Evolutionary conservation across 2,888 invertebrate genomes (phyloP).

Genomic region (Agrenia bidenticulata): DNA sequence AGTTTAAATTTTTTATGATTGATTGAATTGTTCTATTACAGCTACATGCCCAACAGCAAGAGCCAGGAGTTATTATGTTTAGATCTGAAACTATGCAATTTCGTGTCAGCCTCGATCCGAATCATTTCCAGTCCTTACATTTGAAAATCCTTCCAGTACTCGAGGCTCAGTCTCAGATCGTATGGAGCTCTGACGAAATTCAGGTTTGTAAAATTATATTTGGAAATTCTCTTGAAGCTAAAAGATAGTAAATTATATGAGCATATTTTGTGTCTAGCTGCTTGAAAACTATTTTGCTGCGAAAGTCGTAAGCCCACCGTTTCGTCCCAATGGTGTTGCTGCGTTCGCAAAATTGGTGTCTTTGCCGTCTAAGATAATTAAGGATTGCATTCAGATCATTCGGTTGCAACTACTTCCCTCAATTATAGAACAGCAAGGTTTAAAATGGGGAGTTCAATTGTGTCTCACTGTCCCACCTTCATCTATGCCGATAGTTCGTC

Average conservation of each 20-base stretch:
- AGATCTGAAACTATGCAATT: slow-evolving; percentile 85
- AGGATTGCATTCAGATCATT: slow-evolving; percentile 89
- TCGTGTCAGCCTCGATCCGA: slow-evolving; percentile 80
- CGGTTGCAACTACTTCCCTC: slow-evolving; percentile 62
- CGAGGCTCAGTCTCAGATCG: slow-evolving; percentile 80
- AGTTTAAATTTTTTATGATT: slow-evolving; percentile 16
- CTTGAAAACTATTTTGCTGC: slow-evolving; percentile 91
- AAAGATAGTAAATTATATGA: background rate
- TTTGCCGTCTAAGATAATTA: slow-evolving; percentile 80
- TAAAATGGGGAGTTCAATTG: slow-evolving; percentile 89
- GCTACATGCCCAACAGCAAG: slow-evolving; percentile 65
- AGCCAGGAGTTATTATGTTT: slow-evolving; percentile 86
- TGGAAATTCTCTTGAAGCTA: background rate
- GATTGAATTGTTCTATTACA: slow-evolving; percentile 21
- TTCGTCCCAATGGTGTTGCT: slow-evolving; percentile 82
- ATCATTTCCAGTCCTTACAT: slow-evolving; percentile 86
- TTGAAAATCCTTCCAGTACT: slow-evolving; percentile 76
- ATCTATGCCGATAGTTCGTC: slow-evolving; percentile 81
- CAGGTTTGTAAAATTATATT: slow-evolving; percentile 60
- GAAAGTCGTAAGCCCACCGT: slow-evolving; percentile 84
- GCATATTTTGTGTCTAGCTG: slow-evolving; percentile 60
- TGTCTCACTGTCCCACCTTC: slow-evolving; percentile 89
- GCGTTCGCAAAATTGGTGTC: slow-evolving; percentile 83
- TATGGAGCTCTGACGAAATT: slow-evolving; percentile 82
- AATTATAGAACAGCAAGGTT: slow-evolving; percentile 61